Evolutionary conservation across 2,888 invertebrate species (phyloP).

Genomic region (Capitulum mitella): DNA sequence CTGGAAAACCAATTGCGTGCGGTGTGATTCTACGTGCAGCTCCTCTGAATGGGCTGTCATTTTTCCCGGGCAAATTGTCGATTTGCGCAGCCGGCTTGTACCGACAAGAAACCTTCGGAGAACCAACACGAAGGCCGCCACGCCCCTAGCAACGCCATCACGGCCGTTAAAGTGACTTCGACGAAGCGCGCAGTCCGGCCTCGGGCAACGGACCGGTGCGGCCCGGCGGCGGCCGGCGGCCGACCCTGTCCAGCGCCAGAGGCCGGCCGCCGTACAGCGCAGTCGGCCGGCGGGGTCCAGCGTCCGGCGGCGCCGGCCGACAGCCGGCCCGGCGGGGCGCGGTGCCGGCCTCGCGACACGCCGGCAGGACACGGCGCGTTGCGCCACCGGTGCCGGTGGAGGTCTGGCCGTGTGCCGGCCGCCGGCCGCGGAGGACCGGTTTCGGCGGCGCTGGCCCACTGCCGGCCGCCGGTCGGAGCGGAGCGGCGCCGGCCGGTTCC

Average conservation of each 20-base stretch:
- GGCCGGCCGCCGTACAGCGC: too few relatives aligned
- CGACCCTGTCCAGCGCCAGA: too few relatives aligned
- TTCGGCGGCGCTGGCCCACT: slow-evolving; percentile 29
- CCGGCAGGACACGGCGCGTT: too few relatives aligned
- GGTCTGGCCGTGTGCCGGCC: background rate
- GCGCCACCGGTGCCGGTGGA: too few relatives aligned
- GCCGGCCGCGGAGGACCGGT: background rate
- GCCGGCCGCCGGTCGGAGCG: too few relatives aligned
- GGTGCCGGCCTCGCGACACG: too few relatives aligned
- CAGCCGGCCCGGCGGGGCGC: background rate
- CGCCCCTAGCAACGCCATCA: background rate
- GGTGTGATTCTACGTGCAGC: background rate
- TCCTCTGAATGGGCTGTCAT: background rate
- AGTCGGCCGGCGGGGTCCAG: background rate
- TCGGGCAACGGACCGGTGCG: too few relatives aligned
- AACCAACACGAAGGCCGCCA: background rate
- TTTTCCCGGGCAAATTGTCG: background rate
- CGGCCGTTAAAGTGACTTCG: background rate
- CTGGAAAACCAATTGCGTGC: background rate
- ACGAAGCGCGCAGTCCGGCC: too few relatives aligned
- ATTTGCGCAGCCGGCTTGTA: background rate
- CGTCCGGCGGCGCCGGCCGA: background rate
- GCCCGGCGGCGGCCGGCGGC: too few relatives aligned
- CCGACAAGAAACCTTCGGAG: background rate
- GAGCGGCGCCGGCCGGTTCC: background rate